Base-by-base conservation (phyloP, 2,113 vertebrate genomes). In the Sylvilagus bachmani region DNA sequence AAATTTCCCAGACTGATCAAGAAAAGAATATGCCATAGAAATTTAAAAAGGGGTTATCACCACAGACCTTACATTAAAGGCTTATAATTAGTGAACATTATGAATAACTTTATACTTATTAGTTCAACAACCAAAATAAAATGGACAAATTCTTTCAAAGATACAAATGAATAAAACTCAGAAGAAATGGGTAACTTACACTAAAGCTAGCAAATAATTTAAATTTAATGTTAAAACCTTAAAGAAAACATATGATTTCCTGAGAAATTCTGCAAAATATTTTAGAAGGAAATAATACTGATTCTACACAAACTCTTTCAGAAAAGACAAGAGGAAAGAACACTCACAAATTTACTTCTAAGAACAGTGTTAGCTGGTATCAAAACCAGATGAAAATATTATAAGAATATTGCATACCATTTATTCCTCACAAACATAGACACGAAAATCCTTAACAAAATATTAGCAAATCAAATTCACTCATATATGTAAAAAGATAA, bases 51-150 rank as follows among this genome's bases (percentile, higher is more conserved):
- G 27, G 22, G 13, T 25, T 29, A 80, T 36, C 5, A 66, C 66
- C 31, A 58, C 24, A 58, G 33, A 89, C 55, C 29, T 25, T 31
- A 89, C 3, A 36, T 24, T 49, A 58, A 44, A 84, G 94, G 38
- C 16, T 89, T 85, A 73, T 58, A 66, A 79, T 89, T 80, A 84
- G 25, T 66, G 17, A 95, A 61, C 79, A 89, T 66, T 89, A 80
- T 51, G 49, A 93, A 84, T 10, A 92, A 44, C 53, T 71, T 78
- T n/a, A 79, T 73, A 31, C 36, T 11, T 8, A 85, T 27, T 73
- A 85, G 79, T 73, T 84, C 78, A 89, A 73, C 67, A 84, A 33
- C 33, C 84, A 84, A 73, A 17, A 71, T 73, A 33, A 78, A 89
- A 49, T 67, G 17, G 67, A 58, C 44, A 44, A 89, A 92, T 73